phyloP scores from a whole-genome alignment of 2,113 vertebrate genomes.

The Notothenia rossii region DNA sequence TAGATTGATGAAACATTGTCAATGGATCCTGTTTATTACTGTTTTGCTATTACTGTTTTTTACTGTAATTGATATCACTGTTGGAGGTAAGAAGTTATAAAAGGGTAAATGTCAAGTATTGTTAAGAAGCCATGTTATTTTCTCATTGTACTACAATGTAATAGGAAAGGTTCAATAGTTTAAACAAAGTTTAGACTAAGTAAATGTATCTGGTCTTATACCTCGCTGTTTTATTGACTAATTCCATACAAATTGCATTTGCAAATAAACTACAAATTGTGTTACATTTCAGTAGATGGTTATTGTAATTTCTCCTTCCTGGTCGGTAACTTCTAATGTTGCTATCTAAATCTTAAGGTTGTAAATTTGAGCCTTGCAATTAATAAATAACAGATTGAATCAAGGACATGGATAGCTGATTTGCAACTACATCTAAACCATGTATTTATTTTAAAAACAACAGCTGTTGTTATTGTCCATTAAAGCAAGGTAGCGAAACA shows the following conservation, averaged over 20 bases:
- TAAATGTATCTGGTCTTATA: neutral
- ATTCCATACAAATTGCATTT: neutral
- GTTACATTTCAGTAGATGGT: neutral
- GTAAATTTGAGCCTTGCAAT: constrained; percentile 10
- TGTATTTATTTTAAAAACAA: constrained; percentile 1
- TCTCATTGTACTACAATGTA: neutral
- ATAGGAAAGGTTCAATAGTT: neutral
- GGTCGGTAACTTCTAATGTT: constrained; percentile 2
- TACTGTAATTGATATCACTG: neutral
- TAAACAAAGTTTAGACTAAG: neutral
- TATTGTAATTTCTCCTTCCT: neutral
- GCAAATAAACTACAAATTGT: neutral
- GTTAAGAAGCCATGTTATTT: neutral
- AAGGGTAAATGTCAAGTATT: neutral
- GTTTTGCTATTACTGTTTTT: constrained; percentile 9
- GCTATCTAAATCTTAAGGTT: neutral
- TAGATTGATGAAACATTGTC: neutral
- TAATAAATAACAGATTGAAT: constrained; percentile 24
- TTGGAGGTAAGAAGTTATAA: constrained; percentile 1
- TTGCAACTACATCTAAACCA: constrained; percentile 13
- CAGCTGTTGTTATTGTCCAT: neutral
- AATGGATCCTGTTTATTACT: neutral
- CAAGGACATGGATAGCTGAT: neutral
- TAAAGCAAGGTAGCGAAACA: neutral
- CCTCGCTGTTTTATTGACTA: neutral